Conservation (phyloP, 2,888 invertebrate species). For the Pogonocherus hispidulus region DNA sequence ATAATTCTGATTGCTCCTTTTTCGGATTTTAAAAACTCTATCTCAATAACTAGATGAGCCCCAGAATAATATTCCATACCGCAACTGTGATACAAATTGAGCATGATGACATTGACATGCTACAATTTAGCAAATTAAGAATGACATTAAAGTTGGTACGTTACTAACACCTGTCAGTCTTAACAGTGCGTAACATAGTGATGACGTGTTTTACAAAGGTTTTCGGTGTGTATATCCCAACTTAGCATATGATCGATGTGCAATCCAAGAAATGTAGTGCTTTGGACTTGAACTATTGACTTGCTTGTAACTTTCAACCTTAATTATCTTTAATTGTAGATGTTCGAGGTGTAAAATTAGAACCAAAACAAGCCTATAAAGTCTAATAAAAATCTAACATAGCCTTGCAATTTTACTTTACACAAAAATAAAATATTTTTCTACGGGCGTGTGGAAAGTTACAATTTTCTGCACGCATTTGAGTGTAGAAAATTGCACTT, state of each 20-base stretch:
- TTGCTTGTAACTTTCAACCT: neutral
- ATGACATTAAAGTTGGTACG: neutral
- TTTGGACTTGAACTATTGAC: neutral
- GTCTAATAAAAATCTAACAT: too few relatives aligned
- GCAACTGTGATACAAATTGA: neutral
- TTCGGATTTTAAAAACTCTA: neutral
- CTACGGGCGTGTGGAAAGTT: too few relatives aligned
- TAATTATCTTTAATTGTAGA: neutral
- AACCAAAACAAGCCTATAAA: too few relatives aligned
- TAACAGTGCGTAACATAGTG: neutral
- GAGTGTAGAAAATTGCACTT: too few relatives aligned
- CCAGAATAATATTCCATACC: neutral
- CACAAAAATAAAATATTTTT: too few relatives aligned
- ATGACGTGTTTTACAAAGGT: neutral
- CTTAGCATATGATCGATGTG: neutral
- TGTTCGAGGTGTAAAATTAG: neutral
- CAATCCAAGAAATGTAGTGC: neutral
- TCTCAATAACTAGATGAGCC: neutral
- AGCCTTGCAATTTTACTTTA: too few relatives aligned
- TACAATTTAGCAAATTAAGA: too few relatives aligned
- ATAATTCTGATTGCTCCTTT: neutral
- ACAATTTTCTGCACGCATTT: too few relatives aligned
- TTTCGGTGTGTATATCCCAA: conserved; percentile 1
- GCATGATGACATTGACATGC: too few relatives aligned
- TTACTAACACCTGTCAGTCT: neutral